Base-by-base conservation (phyloP, 1,140 invertebrate species). In the Calliopsis andreniformis region DNA sequence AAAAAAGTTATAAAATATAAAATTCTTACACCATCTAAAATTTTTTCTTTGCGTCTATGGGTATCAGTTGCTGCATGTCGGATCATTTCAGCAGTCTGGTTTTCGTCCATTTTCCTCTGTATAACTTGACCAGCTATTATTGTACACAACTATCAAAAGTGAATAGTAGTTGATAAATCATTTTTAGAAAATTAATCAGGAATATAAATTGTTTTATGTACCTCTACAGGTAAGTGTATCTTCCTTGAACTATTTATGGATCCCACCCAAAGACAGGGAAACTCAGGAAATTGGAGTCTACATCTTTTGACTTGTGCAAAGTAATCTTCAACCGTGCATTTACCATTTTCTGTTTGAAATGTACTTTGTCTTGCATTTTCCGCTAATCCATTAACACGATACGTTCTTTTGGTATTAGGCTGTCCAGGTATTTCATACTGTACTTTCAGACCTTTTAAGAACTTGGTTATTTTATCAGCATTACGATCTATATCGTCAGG, bases 71-170 rank as follows among this genome's bases (percentile, higher is more conserved):
- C 95, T 1, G 96, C 94, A 51, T 84, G 35, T 80, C 30, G 87
- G 0, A 97, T 95, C 95, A 97, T 96, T 0, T 84, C 89, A 0
- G 92, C 73, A 0, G 95, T 94, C 88, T 96, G 95, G 0, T 47
- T 77, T 53, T 94, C 93, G 56, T 89, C 87, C 80, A 94, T 86
- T 86, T 94, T 94, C 42, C 87, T 91, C 55, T 91, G 91, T n/a
- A 89, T 84, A 10, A 93, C 91, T 90, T 96, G 95, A 1, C 94
- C 94, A 59, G 89, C 87, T 1, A 93, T 78, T 14, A 96, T 92
- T 4, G 86, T 89, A 49, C 95, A 94, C 0, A 96, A 87, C 91
- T 93, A 30, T 28, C 67, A 59, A 51, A 20, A 30, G 56, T 23
- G 2, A 49, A 28, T 35, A 55, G 6, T 32, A 43, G 20, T 2